Percentiles rank a stretch among this genome's conserved stretches.
Conservation (phyloP, 92 coral and sea anemone genomes). For the Porites evermanni region DNA sequence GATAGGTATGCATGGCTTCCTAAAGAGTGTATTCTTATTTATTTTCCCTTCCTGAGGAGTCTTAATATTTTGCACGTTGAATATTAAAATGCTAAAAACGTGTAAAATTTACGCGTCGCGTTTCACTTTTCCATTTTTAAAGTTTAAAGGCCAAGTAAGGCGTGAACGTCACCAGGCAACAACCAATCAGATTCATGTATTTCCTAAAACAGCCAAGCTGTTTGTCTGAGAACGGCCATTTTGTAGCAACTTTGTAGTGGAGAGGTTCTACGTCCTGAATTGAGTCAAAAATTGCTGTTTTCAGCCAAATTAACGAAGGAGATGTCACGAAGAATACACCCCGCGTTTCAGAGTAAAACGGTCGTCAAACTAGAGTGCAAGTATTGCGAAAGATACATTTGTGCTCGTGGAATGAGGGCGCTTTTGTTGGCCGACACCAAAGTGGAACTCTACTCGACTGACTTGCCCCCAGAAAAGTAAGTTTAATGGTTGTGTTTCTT, state of each 20-base stretch:
- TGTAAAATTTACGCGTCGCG: neutral
- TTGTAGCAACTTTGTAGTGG: slow-evolving; percentile 19
- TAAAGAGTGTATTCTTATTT: neutral
- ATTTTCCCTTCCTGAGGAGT: neutral
- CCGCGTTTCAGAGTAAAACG: slow-evolving; percentile 93
- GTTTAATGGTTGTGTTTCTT: slow-evolving; percentile 19
- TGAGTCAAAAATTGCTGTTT: slow-evolving; percentile 2
- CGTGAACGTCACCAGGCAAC: slow-evolving; percentile 90
- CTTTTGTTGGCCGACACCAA: slow-evolving; percentile 95
- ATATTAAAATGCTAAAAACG: neutral
- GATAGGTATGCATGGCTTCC: neutral
- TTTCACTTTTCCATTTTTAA: neutral
- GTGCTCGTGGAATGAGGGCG: slow-evolving; percentile 98
- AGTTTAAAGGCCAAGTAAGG: slow-evolving; percentile 72
- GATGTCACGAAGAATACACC: slow-evolving; percentile 95
- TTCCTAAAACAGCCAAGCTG: slow-evolving; percentile 10
- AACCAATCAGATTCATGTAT: slow-evolving; percentile 77
- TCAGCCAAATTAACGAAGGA: neutral
- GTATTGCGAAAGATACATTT: slow-evolving; percentile 89
- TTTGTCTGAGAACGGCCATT: slow-evolving; percentile 29
- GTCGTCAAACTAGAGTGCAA: slow-evolving; percentile 91
- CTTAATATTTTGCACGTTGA: no score
- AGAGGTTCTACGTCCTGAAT: neutral
- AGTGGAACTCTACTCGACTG: slow-evolving; percentile 98
- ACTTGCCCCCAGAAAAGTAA: slow-evolving; percentile 98